Evolutionary conservation across 2,888 invertebrate genomes (phyloP), one percentile per base, ranked within the genome.

Genomic region (Eilema sororculum): DNA sequence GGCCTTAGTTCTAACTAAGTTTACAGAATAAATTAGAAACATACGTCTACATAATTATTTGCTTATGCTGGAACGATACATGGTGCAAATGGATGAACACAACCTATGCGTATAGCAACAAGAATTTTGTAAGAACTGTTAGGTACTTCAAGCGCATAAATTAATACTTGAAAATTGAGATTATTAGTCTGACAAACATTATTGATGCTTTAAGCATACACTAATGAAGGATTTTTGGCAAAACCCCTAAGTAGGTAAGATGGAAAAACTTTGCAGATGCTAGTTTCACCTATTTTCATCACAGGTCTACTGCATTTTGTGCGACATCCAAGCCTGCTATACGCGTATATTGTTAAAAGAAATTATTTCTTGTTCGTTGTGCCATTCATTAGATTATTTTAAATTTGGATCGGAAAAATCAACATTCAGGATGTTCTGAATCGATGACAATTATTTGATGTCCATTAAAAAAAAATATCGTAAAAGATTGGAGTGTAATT

Each of bases 1-100:
- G 68, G 72, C 79, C 70, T 76, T 73, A 69, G 10, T 62, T 74
- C 69, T 20, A 67, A 52, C 16, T 62, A 59, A 41, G 28, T 56
- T 24, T 22, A 30, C 13, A 20, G 25, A 65, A 65, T 65, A 65
- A 65, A 56, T 68, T 41, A 68, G 37, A 65, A 28, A 67, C 25
- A 37, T 63, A 68, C 28, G 25, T 57, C n/a, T 57, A 65, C 22
- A 13, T 65, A 16, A 30, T 4, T 22, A 16, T 10, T 57, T 46
- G 10, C 20, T n/a, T 46, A 63, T 24, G 24, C 16, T 62, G 37
- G 37, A 62, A 62, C 24, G 20, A 24, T 1, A 41, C 37, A 62
- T 62, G 37, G 37, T 25, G 41, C 41, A 62, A 52, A 28, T 28
- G 8, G 13, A 46, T 63, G 41, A 52, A n/a, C 8, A n/a, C 1